Conservation (phyloP, 2,113 vertebrate species). For the Cervus canadensis region DNA sequence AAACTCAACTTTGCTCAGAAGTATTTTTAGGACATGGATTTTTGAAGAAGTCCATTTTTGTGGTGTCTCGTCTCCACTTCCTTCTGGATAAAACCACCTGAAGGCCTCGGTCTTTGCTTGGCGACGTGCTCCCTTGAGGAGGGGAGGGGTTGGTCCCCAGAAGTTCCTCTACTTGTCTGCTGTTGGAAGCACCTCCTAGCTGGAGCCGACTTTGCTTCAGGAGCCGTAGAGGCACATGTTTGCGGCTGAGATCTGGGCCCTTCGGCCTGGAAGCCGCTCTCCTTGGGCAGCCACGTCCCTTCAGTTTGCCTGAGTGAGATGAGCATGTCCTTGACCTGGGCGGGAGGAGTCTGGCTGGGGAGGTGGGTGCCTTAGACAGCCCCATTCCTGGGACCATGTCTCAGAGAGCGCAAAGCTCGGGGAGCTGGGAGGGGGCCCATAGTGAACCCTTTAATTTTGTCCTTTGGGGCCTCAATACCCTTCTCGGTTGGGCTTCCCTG, state of each 20-base stretch:
- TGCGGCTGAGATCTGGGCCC: neutral
- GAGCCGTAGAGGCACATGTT: neutral
- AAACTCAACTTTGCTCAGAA: neutral
- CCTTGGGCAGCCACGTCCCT: neutral
- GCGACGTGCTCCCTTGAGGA: neutral
- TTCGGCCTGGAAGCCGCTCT: neutral
- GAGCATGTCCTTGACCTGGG: neutral
- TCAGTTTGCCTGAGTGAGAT: accelerated
- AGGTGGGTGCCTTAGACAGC: neutral
- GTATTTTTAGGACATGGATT: neutral
- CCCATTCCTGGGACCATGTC: accelerated
- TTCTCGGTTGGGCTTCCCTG: neutral
- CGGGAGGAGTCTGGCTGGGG: neutral
- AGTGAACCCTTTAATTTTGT: neutral
- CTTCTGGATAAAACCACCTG: neutral
- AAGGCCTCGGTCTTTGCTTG: neutral
- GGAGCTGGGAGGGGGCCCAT: neutral
- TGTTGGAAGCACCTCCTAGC: neutral
- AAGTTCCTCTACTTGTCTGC: neutral
- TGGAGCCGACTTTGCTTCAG: neutral
- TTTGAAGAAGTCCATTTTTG: neutral
- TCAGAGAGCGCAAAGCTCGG: neutral
- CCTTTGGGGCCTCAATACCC: neutral
- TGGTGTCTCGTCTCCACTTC: neutral
- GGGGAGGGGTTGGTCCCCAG: neutral